Evolutionary conservation across 2,888 invertebrate genomes (phyloP).

Genomic region (Dryococelus australis): DNA sequence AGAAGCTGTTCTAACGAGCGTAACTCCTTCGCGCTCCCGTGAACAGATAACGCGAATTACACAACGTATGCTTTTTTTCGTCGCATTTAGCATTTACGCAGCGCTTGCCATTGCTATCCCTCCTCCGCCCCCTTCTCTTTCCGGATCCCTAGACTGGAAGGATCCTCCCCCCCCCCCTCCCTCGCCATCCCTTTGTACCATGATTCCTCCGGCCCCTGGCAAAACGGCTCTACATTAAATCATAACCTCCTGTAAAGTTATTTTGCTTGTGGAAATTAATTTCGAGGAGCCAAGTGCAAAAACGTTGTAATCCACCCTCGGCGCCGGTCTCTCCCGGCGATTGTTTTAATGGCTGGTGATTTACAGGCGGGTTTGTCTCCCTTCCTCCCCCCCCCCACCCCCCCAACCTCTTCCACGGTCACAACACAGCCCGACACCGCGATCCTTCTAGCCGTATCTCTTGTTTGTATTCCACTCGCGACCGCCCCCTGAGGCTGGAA

Average conservation of each 20-base stretch:
- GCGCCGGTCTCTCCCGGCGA: neutral
- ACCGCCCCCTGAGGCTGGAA: neutral
- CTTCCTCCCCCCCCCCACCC: neutral
- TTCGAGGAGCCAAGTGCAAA: slow-evolving; percentile 16
- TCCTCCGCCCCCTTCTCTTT: neutral
- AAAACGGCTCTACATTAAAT: slow-evolving; percentile 16
- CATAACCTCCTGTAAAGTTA: slow-evolving; percentile 11
- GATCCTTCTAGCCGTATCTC: neutral
- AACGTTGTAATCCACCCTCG: slow-evolving; percentile 8
- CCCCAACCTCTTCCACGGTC: too few relatives aligned
- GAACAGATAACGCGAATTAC: neutral
- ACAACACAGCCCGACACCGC: neutral
- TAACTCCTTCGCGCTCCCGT: neutral
- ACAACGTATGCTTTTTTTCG: neutral
- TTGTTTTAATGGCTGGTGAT: slow-evolving; percentile 6
- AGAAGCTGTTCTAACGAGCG: neutral
- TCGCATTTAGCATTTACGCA: neutral
- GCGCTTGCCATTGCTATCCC: neutral
- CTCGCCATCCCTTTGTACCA: too few relatives aligned
- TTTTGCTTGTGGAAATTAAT: slow-evolving; percentile 3
- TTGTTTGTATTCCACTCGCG: neutral
- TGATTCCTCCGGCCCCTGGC: neutral
- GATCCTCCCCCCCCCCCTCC: neutral
- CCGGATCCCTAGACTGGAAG: neutral
- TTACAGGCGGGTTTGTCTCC: neutral